phyloP scores from a whole-genome alignment of 2,888 invertebrate species.

The Deilephila porcellus region DNA sequence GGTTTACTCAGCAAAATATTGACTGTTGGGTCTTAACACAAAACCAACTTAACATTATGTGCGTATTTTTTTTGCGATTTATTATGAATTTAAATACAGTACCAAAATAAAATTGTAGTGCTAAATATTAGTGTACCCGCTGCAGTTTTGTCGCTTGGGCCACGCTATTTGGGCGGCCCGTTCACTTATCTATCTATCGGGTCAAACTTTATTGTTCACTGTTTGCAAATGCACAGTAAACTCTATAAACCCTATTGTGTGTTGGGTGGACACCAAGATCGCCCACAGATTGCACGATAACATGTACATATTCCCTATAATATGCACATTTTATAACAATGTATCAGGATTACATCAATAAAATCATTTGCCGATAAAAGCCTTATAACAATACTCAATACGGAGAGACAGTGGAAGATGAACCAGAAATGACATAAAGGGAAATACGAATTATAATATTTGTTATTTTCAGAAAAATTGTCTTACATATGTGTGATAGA shows the following conservation, averaged over 20 bases:
- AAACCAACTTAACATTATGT: too few relatives aligned
- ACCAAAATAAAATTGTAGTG: background rate
- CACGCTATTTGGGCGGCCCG: constrained; percentile 46
- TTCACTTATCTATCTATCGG: constrained; percentile 60
- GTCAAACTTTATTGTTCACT: constrained; percentile 47
- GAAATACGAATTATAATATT: too few relatives aligned
- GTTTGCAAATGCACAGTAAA: constrained; percentile 64
- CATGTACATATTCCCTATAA: constrained; percentile 30
- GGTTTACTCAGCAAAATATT: too few relatives aligned
- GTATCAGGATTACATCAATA: background rate
- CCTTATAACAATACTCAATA: too few relatives aligned
- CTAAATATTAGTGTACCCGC: constrained; percentile 28
- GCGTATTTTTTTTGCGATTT: too few relatives aligned
- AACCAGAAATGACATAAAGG: too few relatives aligned
- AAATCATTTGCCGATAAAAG: too few relatives aligned
- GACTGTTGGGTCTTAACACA: too few relatives aligned
- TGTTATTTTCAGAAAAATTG: too few relatives aligned
- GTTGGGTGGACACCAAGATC: constrained; percentile 49
- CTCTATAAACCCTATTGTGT: constrained; percentile 61
- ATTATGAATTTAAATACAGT: too few relatives aligned
- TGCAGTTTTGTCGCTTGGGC: constrained; percentile 38
- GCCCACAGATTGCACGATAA: constrained; percentile 51
- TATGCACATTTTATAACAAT: background rate
- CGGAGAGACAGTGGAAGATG: too few relatives aligned
- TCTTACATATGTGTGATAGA: too few relatives aligned